Base-by-base conservation (phyloP, 2,888 invertebrate genomes). In the Bugula neritina region DNA sequence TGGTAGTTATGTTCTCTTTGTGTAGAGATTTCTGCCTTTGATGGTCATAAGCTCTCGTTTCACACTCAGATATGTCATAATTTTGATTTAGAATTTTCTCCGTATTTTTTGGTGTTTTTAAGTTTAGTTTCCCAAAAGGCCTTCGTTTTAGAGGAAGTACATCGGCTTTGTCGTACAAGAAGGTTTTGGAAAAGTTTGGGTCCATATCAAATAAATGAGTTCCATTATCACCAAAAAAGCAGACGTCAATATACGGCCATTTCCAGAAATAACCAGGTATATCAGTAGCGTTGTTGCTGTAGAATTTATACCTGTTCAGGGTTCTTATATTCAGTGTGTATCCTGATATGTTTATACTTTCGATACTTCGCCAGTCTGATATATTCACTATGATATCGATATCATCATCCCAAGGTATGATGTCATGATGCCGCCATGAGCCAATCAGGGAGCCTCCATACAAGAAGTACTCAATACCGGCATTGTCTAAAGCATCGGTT, bases 341-440 rank as follows among this genome's bases (percentile, higher is more conserved):
- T 2, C 52, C 70, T n/a, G 70, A 52, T 1, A 35, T 58, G 0
- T 54, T 23, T 0, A 76, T 75, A 10, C 72, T 71, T 5, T 71
- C 69, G 10, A 54, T 3, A n/a, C 23, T 54, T 31, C 23, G 2
- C 52, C 52, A 43, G 52, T 25, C 17, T 1, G 76, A 74, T 29
- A 72, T 74, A 69, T 76, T 76, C 69, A 79, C 71, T 2, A 75
- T 73, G 17, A 79, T 71, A 58, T 79, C 79, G 10, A 77, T 72
- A 69, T 79, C 79, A 69, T 79, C 79, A 72, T 79, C 79, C 79
- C 79, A 79, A 13, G 78, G 78, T 35, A 78, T 75, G 54, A 76
- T 73, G n/a, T 77, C 78, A 71, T 78, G 77, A 69, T 78, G 78
- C 1, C 79, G 74, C 54, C 75, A 76, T 10, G 77, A 76, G 10